Evolutionary conservation across 2,888 invertebrate species (phyloP), one percentile per base, ranked within the genome.

Genomic region (Ischnus inquisitorius): DNA sequence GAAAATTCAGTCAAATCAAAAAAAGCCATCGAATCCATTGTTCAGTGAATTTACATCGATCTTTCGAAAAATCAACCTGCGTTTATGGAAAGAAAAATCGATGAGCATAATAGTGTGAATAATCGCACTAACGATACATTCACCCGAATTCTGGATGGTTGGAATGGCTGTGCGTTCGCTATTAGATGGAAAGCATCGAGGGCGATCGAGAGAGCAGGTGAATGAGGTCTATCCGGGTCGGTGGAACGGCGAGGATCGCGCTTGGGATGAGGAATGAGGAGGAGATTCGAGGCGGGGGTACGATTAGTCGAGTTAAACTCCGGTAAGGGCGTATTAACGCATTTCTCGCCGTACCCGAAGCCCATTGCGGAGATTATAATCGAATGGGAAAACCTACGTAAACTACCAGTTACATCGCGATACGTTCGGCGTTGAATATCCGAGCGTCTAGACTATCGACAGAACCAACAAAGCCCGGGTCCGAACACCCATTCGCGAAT

Each of bases 221-320:
- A 72, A 62, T 72, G 57, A 51, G 48, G 68, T 34, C 16, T 28
- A 14, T 14, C 60, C 6, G 12, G 16, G 39, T 22, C 67, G 39
- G 34, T 12, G 25, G 68, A 41, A 41, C 25, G 68, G 16, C n/a
- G 77, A 34, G 67, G 77, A 68, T 51, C 3, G 41, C 22, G 14
- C 57, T 12, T 3, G 67, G 74, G 22, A 22, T 46, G 74, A 57
- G 79, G 65, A 79, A 34, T 57, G 79, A 74, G 43, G 65, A 34
- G 72, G 60, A 74, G 67, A 62, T 22, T 51, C 74, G 68, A 67
- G 54, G 68, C 72, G 62, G 65, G 75, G 79, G 69, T 81, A 34
- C 79, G 79, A 84, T 84, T 82, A 76, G 79, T 69, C 60, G 74
- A 48, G 82, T 75, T 84, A 75, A 82, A 62, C 79, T 79, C 65